Evolutionary conservation across 2,797 vertebrate species (phyloP), one percentile per base, ranked within the genome.

Genomic region (Austrolebias charrua): DNA sequence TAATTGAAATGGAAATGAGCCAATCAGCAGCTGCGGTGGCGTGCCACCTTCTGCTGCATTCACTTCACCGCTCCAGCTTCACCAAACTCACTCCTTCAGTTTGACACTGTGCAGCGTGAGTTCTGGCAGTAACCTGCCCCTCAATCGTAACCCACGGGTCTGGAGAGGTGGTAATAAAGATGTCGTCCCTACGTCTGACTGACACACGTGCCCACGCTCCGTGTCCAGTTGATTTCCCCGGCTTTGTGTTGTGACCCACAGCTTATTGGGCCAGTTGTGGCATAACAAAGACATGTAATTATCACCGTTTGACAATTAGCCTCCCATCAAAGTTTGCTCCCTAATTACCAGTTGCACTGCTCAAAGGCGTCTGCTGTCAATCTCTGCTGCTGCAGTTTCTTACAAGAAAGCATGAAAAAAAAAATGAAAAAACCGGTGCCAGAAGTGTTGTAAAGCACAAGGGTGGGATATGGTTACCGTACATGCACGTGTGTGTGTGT

Each of bases 261-360:
- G 94, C 89, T 92, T 92, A 83, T 90, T 92, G 64, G 86, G 89
- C 95, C 94, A 94, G 92, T 93, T 95, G 91, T 93, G 93, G 87
- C 91, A 91, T 85, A 93, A 93, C 93, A 93, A 93, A 95, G 93
- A 91, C 88, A 75, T 92, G 92, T 92, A 95, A 96, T 97, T 96
- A 96, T 94, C 92, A 93, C 95, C 94, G 95, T 95, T 93, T 95
- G 92, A 94, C 94, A 95, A 96, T 97, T 95, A 96, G 93, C 93
- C 90, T 88, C 86, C 91, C 92, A 92, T 94, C 92, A 90, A 92
- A 93, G 93, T 90, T 88, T 87, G 91, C 91, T 93, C 92, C 94
- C 95, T 95, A 96, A 95, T 97, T 95, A 91, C 92, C 90, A 88
- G 73, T 80, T 83, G 76, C 79, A 68, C 46, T 58, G 73, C 69